These are phyloP conservation scores for Pristiophorus japonicus DNA, from an alignment of 2,113 vertebrate species.

Conservation along the genomic window DNA sequence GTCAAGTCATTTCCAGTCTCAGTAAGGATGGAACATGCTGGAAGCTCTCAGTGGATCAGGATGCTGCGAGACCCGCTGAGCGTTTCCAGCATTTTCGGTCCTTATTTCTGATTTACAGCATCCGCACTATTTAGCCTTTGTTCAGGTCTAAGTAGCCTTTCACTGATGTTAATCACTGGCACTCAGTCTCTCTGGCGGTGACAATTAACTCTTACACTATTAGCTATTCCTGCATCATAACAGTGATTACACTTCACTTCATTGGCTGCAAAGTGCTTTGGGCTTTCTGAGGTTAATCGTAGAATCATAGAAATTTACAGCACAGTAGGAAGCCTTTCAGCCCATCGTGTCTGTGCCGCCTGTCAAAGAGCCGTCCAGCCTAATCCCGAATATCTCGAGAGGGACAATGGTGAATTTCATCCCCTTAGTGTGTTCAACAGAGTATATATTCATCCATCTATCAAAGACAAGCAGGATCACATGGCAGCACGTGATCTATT, in stretches of 20 bases:
- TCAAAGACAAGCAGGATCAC: neutral
- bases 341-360: too few relatives aligned
- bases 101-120: neutral
- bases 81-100: too few relatives aligned
- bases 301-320: too few relatives aligned
- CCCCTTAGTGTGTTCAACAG: too few relatives aligned
- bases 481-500: neutral
- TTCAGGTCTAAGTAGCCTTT: neutral
- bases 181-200: neutral
- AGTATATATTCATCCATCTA: neutral
- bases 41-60: too few relatives aligned
- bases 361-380: too few relatives aligned
- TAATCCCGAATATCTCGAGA: too few relatives aligned
- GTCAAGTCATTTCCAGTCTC: neutral
- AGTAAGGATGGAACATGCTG: too few relatives aligned
- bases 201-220: neutral
- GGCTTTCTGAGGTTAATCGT: neutral
- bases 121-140: neutral
- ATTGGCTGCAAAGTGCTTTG: neutral
- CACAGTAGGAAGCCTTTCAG: too few relatives aligned
- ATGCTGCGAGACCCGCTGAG: too few relatives aligned
- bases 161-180: neutral
- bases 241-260: neutral
- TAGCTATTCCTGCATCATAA: neutral
- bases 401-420: too few relatives aligned